phyloP scores from a whole-genome alignment of 2,113 vertebrate genomes.

The Oncorhynchus mykiss region DNA sequence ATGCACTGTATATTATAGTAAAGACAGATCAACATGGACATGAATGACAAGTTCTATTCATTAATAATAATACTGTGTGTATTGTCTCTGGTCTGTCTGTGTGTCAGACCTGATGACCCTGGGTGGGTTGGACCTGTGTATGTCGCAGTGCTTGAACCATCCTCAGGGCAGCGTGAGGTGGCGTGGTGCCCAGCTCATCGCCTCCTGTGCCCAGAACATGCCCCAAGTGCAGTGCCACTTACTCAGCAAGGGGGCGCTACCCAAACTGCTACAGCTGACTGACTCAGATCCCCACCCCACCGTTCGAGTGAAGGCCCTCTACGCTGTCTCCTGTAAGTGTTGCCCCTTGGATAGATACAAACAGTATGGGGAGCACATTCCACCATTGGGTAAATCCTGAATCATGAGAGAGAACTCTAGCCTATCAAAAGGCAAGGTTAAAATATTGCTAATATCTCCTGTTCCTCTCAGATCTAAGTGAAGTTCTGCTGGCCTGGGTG shows the following conservation, averaged over 20 bases:
- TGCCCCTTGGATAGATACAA: too few species aligned
- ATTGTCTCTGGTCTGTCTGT: background rate
- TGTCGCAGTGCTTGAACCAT: slow-evolving; percentile 78
- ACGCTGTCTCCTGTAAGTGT: slow-evolving; percentile 88
- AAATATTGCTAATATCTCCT: too few species aligned
- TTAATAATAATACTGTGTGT: too few species aligned
- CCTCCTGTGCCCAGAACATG: slow-evolving; percentile 87
- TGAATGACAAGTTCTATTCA: too few species aligned
- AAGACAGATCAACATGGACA: too few species aligned
- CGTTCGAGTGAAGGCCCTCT: slow-evolving; percentile 86
- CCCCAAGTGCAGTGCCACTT: slow-evolving; percentile 83
- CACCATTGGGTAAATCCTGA: too few species aligned
- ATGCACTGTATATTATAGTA: too few species aligned
- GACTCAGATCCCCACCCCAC: slow-evolving; percentile 78
- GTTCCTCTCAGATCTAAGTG: too few species aligned
- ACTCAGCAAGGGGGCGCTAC: slow-evolving; percentile 75
- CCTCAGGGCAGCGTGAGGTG: slow-evolving; percentile 78
- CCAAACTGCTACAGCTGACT: slow-evolving; percentile 79
- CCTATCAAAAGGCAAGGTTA: too few species aligned
- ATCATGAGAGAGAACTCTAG: too few species aligned
- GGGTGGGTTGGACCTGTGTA: slow-evolving; percentile 82
- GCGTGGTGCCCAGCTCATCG: slow-evolving; percentile 84
- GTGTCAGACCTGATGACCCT: slow-evolving; percentile 86
- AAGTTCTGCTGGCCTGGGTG: too few species aligned
- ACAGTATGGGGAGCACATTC: too few species aligned